Evolutionary conservation across 2,888 invertebrate genomes (phyloP).

Genomic region (Diarsia brunnea): DNA sequence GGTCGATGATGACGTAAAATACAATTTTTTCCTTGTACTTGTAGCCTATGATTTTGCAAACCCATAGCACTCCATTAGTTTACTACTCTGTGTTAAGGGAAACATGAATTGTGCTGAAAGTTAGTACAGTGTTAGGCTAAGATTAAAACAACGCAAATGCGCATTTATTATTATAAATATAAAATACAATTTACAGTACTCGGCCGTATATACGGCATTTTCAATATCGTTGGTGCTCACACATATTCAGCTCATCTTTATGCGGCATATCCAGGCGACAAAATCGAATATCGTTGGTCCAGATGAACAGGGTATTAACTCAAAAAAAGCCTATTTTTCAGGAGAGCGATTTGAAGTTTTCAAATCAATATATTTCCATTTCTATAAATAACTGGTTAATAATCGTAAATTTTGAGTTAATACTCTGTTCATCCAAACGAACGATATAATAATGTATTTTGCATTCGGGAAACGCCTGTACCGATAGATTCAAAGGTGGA

Average conservation of each 20-base stretch:
- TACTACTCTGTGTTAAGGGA: conserved; percentile 26
- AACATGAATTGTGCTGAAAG: conserved; percentile 49
- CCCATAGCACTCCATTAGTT: conserved; percentile 43
- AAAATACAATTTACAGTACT: conserved; percentile 22
- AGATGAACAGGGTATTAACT: no score
- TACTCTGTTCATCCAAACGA: no score
- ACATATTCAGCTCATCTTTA: neutral
- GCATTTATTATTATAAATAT: conserved; percentile 22
- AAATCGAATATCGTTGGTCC: no score
- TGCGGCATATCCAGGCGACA: neutral
- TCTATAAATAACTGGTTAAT: no score
- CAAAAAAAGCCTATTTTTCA: no score
- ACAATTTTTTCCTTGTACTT: neutral
- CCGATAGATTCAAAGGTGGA: neutral
- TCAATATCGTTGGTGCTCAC: neutral
- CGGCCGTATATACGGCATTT: neutral
- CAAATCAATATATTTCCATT: no score
- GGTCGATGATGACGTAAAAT: neutral
- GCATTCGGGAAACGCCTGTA: neutral
- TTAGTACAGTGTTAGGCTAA: conserved; percentile 29
- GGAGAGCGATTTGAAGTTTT: no score
- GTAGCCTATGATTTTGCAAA: neutral
- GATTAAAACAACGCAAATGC: conserved; percentile 17
- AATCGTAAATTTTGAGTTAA: no score
- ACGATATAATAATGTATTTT: neutral